Evolutionary conservation across 2,113 vertebrate genomes (phyloP).

Genomic region (Megalops atlanticus): DNA sequence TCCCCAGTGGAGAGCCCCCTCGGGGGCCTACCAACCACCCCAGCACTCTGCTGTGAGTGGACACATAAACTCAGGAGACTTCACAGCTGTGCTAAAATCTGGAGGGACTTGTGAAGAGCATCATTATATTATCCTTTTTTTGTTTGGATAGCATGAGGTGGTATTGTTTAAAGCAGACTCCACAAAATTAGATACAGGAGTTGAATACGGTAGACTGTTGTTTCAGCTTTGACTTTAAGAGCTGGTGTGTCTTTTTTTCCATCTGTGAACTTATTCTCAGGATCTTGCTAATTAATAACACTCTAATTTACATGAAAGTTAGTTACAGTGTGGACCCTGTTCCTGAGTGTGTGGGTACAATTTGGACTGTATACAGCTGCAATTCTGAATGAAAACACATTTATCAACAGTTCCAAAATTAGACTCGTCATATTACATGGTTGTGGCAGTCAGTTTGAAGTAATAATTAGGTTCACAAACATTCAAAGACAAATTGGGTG

Average conservation of each 20-base stretch:
- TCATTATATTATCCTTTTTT: not conserved
- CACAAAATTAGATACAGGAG: no score
- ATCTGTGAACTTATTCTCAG: no score
- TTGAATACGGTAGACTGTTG: no score
- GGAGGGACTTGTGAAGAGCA: constrained; percentile 48
- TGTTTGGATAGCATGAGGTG: not conserved
- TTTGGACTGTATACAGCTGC: constrained; percentile 64
- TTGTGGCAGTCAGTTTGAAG: constrained; percentile 66
- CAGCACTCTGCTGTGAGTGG: constrained; percentile 37
- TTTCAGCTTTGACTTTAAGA: not conserved
- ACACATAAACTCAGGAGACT: constrained; percentile 60
- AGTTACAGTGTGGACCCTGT: not conserved
- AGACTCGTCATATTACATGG: constrained; percentile 66
- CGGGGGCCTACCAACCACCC: no score
- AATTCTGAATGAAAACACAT: constrained; percentile 68
- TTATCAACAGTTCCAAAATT: constrained; percentile 65
- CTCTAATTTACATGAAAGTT: not conserved
- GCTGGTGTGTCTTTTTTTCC: not conserved
- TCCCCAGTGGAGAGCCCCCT: not conserved
- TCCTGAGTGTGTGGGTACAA: constrained; percentile 55
- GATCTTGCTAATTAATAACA: no score
- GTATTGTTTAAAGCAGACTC: no score
- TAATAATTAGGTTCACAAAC: constrained; percentile 71
- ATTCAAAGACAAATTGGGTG: constrained; percentile 66
- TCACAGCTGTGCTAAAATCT: constrained; percentile 31